phyloP scores from a whole-genome alignment of 2,113 vertebrate genomes.

The Brevimyrus niger region DNA sequence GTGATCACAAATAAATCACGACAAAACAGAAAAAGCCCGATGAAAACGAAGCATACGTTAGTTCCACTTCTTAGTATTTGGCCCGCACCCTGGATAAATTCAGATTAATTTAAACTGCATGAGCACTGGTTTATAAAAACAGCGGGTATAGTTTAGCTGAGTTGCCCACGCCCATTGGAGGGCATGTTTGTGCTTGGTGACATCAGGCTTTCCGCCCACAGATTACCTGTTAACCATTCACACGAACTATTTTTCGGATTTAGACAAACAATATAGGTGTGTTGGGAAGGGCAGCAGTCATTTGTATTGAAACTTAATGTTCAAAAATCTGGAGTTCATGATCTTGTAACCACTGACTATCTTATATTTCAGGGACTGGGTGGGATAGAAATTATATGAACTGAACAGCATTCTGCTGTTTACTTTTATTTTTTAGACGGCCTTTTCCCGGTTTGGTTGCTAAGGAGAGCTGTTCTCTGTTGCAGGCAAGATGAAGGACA shows the following conservation, averaged over 20 bases:
- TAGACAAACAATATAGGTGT: neutral
- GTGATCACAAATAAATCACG: neutral
- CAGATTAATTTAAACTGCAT: neutral
- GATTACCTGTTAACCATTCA: neutral
- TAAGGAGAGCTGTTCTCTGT: constrained; percentile 5
- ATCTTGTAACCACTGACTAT: neutral
- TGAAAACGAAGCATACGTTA: neutral
- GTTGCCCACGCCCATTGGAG: neutral
- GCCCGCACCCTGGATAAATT: neutral
- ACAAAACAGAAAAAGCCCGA: neutral
- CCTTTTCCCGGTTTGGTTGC: neutral
- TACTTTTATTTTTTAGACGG: neutral
- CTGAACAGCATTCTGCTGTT: neutral
- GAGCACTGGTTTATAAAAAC: neutral
- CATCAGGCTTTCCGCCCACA: neutral
- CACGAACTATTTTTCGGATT: neutral
- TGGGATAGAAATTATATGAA: neutral
- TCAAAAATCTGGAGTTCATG: neutral
- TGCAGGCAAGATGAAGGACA: constrained; percentile 83
- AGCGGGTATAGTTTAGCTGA: neutral
- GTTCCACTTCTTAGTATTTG: neutral
- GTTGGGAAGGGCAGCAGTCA: neutral
- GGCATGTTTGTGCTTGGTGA: neutral
- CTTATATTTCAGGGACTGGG: neutral
- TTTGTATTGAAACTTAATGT: neutral